Conservation (phyloP, 2,888 invertebrate species). For the Ennomos quercinarius region DNA sequence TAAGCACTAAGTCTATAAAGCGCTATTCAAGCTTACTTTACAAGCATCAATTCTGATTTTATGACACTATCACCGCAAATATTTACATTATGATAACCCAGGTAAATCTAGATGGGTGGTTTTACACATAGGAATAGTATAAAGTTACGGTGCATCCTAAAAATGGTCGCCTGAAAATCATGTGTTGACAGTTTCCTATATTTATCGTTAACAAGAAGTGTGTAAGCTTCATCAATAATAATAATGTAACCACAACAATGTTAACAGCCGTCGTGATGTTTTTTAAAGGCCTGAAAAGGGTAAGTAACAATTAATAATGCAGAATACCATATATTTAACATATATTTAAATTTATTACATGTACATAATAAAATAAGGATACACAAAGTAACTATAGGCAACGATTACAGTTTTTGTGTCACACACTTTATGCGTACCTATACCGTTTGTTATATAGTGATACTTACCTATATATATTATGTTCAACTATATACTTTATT, state of each 20-base stretch:
- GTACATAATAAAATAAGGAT: too few relatives aligned
- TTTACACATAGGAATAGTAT: background rate
- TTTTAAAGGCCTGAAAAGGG: conserved; percentile 14
- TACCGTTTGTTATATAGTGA: too few relatives aligned
- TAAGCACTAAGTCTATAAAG: conserved; percentile 22
- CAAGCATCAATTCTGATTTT: conserved; percentile 32
- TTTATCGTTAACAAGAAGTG: background rate
- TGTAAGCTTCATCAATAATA: conserved; percentile 16
- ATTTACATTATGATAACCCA: conserved; percentile 46
- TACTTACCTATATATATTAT: too few relatives aligned
- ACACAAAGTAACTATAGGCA: too few relatives aligned
- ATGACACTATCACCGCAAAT: conserved; percentile 62
- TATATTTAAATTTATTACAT: too few relatives aligned
- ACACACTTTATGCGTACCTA: too few relatives aligned
- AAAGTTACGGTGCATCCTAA: conserved; percentile 1
- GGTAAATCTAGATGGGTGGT: conserved; percentile 5
- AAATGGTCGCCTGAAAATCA: conserved; percentile 1
- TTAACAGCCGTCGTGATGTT: conserved; percentile 12
- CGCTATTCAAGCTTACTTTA: conserved; percentile 34
- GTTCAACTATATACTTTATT: too few relatives aligned
- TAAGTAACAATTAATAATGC: conserved; percentile 5
- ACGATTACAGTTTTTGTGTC: too few relatives aligned
- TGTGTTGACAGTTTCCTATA: conserved; percentile 12
- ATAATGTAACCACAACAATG: conserved; percentile 14
- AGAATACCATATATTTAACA: too few relatives aligned